These are phyloP conservation scores for Lamellibrachia luymesi DNA, from an alignment of 1,140 invertebrate species.

Conservation along the genomic window DNA sequence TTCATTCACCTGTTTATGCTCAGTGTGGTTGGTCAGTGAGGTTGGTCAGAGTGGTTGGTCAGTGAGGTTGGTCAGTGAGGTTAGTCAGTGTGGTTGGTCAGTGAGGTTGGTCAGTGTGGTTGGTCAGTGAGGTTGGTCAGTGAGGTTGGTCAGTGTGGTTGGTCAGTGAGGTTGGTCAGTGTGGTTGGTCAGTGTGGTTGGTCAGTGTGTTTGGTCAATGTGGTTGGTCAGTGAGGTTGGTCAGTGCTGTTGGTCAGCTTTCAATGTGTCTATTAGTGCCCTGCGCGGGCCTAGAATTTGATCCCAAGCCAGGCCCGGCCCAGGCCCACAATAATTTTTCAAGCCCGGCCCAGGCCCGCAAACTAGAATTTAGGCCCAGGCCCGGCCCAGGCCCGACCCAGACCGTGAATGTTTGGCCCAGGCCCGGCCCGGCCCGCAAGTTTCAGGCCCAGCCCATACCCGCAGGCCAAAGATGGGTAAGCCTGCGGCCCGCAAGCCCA, in stretches of 20 bases:
- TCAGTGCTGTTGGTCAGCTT: background rate
- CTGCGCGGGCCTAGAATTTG: background rate
- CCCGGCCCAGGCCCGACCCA: too few relatives aligned
- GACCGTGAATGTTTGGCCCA: too few relatives aligned
- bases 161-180: background rate
- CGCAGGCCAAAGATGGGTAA: too few relatives aligned
- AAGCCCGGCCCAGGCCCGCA: too few relatives aligned
- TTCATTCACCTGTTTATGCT: background rate
- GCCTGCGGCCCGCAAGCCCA: too few relatives aligned
- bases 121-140: background rate
- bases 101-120: background rate
- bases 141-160: background rate
- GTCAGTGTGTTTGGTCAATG: background rate
- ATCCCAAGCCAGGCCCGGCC: too few relatives aligned
- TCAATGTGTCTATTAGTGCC: background rate
- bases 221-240: background rate
- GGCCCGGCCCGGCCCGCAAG: too few relatives aligned
- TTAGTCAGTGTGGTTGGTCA: background rate
- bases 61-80: background rate
- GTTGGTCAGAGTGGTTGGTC: background rate
- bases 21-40: background rate
- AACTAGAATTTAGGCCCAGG: too few relatives aligned
- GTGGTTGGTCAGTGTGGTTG: background rate
- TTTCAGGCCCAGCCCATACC: too few relatives aligned
- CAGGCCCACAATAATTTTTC: too few relatives aligned